Conservation (phyloP, 2,888 invertebrate species). For the Spilosoma lubricipeda region DNA sequence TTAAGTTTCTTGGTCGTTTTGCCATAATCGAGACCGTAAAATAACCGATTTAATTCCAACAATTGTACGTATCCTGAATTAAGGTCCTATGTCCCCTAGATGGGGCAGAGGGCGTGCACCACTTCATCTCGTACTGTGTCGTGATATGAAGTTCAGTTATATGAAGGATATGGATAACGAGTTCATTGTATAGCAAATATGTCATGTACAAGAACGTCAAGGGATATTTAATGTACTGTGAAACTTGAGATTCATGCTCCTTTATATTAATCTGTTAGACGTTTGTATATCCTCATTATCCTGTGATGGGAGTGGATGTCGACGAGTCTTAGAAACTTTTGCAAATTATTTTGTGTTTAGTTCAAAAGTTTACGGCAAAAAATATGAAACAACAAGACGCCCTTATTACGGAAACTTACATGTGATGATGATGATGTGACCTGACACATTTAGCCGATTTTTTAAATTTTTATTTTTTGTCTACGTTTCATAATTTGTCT, state of each 20-base stretch:
- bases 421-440: background rate
- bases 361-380: background rate
- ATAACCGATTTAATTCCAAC: background rate
- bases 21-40: background rate
- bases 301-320: background rate
- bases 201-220: slow-evolving; percentile 5
- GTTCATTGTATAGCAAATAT: background rate
- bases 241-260: slow-evolving; percentile 24
- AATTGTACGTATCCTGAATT: background rate
- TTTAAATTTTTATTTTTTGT: too few species aligned
- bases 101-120: too few species aligned
- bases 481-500: background rate
- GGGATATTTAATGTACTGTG: slow-evolving; percentile 23
- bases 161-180: slow-evolving; percentile 23
- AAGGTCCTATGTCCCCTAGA: too few species aligned
- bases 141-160: too few species aligned
- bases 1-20: background rate
- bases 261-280: slow-evolving; percentile 7
- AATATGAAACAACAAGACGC: too few species aligned
- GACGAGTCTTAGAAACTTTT: background rate
- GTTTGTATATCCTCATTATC: background rate
- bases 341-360: background rate
- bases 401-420: background rate
- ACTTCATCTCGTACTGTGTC: too few species aligned
- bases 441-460: background rate